Evolutionary conservation across 2,797 vertebrate species (phyloP).

Genomic region (Pantherophis vulpinus): DNA sequence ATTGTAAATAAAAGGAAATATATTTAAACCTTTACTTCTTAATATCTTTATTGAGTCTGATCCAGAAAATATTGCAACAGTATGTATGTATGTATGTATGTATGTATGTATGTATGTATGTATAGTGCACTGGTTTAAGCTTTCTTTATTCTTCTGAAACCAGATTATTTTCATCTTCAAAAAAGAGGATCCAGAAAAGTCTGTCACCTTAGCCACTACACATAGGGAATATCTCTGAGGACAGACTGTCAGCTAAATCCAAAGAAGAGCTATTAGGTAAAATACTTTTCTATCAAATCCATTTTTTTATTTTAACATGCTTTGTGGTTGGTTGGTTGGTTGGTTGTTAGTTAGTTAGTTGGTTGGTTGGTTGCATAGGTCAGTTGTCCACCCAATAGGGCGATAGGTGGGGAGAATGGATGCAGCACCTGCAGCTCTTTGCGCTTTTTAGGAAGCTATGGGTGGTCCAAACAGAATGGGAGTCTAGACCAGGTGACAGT

Average conservation of each 20-base stretch:
- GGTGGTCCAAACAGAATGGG: accelerated
- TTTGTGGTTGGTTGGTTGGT: not conserved
- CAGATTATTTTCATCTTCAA: not conserved
- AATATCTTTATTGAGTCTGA: no score
- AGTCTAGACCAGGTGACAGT: not conserved
- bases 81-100: no score
- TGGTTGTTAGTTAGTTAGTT: not conserved
- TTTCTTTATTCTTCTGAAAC: not conserved
- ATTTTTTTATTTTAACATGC: not conserved
- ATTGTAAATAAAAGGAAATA: no score
- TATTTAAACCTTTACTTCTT: no score
- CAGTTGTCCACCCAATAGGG: not conserved
- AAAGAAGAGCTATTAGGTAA: not conserved
- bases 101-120: no score
- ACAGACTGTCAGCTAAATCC: not conserved
- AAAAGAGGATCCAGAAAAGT: not conserved
- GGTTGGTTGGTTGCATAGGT: not conserved
- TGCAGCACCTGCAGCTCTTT: not conserved
- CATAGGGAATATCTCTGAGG: not conserved
- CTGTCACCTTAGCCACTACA: not conserved
- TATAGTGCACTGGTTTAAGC: not conserved
- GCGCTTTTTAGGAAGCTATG: not conserved
- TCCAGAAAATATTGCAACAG: no score
- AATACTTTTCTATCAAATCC: not conserved
- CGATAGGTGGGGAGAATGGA: not conserved